These are phyloP conservation scores for Drosophila multiciliata DNA, from an alignment of 2,888 invertebrate genomes.

Conservation along the genomic window DNA sequence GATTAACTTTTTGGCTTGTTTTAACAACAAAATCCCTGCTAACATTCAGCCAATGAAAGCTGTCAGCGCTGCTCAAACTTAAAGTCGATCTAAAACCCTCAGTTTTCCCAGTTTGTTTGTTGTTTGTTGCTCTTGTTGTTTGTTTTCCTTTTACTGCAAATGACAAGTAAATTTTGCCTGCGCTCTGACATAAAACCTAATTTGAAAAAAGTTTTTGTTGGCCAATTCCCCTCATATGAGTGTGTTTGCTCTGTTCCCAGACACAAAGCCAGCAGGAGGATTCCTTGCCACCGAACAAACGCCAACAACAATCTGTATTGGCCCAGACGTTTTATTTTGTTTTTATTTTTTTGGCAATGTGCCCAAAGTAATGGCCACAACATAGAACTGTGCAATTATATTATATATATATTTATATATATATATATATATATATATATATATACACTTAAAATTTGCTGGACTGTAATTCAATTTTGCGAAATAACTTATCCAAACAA, in stretches of 20 bases:
- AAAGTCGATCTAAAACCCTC: conserved; percentile 33
- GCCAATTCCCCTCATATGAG: conserved; percentile 11
- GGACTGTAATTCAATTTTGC: too few relatives aligned
- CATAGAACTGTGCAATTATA: conserved; percentile 25
- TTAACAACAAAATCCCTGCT: conserved; percentile 56
- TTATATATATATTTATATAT: background rate
- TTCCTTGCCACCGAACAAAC: conserved; percentile 23
- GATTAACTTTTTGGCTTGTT: conserved; percentile 55
- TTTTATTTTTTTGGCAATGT: conserved; percentile 19
- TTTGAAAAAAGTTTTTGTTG: conserved; percentile 50
- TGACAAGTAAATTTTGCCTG: conserved; percentile 48
- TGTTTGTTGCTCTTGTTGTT: conserved; percentile 10
- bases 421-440: too few relatives aligned
- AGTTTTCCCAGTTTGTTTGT: conserved; percentile 2
- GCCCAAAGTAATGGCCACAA: conserved; percentile 31
- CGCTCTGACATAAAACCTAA: conserved; percentile 39
- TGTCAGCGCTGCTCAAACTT: conserved; percentile 58
- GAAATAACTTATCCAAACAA: too few relatives aligned
- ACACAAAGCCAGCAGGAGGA: conserved; percentile 1
- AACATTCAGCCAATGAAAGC: conserved; percentile 31
- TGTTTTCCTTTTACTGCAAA: conserved; percentile 36
- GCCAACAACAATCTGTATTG: conserved; percentile 40
- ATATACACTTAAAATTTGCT: background rate
- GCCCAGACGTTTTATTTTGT: conserved; percentile 9
- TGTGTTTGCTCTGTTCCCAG: conserved; percentile 9